Evolutionary conservation across 2,888 invertebrate species (phyloP), one percentile per base, ranked within the genome.

Genomic region (Thysanoteuthis rhombus): DNA sequence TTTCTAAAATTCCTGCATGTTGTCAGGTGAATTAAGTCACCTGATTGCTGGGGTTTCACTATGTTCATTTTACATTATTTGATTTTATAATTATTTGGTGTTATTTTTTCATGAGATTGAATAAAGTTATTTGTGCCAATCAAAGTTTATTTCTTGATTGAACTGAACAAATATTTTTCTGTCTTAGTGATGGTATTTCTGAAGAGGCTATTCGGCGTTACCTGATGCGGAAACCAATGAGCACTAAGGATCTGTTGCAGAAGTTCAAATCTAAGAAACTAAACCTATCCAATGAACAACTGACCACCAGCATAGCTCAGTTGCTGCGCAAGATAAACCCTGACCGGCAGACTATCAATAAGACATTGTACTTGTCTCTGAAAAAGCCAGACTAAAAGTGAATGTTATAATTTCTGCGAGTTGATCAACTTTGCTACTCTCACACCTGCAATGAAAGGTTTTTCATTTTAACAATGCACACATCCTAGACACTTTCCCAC

Each of bases 181-280:
- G 45, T 95, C 95, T 19, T 95, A 96, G 96, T 94, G 96, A 96
- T 32, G 96, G 96, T 22, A 99, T 99, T 89, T 99, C 99, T 0
- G 99, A 99, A 97, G 99, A 99, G 96, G 98, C 99, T 0, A 99
- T 99, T 16, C 98, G 99, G 5, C 98, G 99, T 36, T 99, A 99
- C 97, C 97, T 99, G 58, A 98, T 98, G 97, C 98, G 99, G 25
- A 99, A 99, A 96, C 99, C 99, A 0, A 99, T 99, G 98, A 99
- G 99, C 0, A 98, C 99, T 0, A 99, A 99, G 0, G 99, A 99
- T 96, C 97, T 99, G 58, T 97, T 99, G 91, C 99, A 99, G 95
- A 99, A 99, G 97, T 99, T 99, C 97, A 99, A 99, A 97, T 98
- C 98, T 89, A 99, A 99, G 97, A 98, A 99, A 96, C 98, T 98